Conservation (phyloP, 2,113 vertebrate genomes). For the Seriola quinqueradiata region DNA sequence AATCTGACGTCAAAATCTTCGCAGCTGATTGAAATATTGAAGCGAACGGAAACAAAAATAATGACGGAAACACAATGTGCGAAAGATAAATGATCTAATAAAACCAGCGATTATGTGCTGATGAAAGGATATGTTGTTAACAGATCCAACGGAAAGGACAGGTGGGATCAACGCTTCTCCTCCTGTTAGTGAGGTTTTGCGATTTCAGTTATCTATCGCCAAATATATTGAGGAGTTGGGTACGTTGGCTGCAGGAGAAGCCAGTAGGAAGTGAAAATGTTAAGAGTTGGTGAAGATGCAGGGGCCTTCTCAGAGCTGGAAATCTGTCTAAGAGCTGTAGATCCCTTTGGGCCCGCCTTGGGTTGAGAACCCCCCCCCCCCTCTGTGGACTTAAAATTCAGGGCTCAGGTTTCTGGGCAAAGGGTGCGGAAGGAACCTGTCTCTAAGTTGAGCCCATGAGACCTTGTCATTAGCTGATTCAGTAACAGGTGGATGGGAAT, state of each 20-base stretch:
- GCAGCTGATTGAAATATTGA: neutral
- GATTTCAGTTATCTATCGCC: neutral
- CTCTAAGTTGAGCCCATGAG: slow-evolving; percentile 61
- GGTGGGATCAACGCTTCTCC: neutral
- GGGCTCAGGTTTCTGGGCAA: slow-evolving; percentile 64
- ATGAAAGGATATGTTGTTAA: slow-evolving; percentile 2
- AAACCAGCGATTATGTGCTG: neutral
- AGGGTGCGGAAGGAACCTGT: slow-evolving; percentile 67
- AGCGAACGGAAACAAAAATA: neutral
- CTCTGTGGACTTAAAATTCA: slow-evolving; percentile 65
- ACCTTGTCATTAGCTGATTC: slow-evolving; percentile 54
- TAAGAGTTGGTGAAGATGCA: slow-evolving; percentile 6
- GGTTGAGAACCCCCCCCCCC: slow-evolving; percentile 56
- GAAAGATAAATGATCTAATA: neutral
- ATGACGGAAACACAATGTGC: neutral
- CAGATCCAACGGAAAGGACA: neutral
- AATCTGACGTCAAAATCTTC: neutral
- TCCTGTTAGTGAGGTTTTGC: neutral
- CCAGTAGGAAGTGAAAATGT: slow-evolving; percentile 22
- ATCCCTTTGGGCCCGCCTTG: slow-evolving; percentile 40
- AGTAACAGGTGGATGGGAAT: slow-evolving; percentile 73
- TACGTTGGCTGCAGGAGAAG: slow-evolving; percentile 5
- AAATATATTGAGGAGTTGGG: slow-evolving; percentile 1
- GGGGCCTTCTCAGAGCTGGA: slow-evolving; percentile 24
- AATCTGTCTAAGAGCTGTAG: slow-evolving; percentile 64